Evolutionary conservation across 1,140 invertebrate species (phyloP).

Genomic region (Metaphire vulgaris): DNA sequence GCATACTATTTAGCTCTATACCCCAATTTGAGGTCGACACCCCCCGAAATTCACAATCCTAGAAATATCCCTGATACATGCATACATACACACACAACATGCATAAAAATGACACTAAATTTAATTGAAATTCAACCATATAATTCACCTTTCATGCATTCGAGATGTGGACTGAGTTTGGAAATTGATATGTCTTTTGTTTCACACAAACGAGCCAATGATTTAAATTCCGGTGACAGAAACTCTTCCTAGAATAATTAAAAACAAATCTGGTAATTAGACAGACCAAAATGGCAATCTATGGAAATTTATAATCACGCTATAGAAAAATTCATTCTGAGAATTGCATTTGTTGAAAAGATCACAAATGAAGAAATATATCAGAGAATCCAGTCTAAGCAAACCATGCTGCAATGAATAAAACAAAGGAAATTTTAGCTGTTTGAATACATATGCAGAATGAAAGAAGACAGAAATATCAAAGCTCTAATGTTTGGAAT

Average conservation of each 20-base stretch:
- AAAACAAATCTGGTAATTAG: neutral
- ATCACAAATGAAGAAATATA: neutral
- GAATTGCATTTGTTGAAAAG: too few species aligned
- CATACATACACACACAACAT: too few species aligned
- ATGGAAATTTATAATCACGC: neutral
- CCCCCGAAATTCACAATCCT: too few species aligned
- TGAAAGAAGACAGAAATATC: too few species aligned
- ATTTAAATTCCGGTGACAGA: neutral
- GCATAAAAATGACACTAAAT: too few species aligned
- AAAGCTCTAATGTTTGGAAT: too few species aligned
- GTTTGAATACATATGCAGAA: too few species aligned
- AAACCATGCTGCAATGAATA: neutral
- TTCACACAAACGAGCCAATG: neutral
- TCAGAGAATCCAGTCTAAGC: neutral
- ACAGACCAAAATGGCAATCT: neutral
- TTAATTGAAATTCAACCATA: too few species aligned
- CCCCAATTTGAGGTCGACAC: too few species aligned
- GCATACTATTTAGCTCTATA: too few species aligned
- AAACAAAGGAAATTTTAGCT: too few species aligned
- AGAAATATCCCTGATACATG: too few species aligned
- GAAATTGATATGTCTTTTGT: neutral
- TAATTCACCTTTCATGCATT: neutral
- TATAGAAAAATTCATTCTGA: neutral
- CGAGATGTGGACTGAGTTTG: neutral
- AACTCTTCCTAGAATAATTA: neutral